These are phyloP conservation scores for Drosophila baimaii DNA, from an alignment of 1,140 invertebrate genomes.

Conservation along the genomic window DNA sequence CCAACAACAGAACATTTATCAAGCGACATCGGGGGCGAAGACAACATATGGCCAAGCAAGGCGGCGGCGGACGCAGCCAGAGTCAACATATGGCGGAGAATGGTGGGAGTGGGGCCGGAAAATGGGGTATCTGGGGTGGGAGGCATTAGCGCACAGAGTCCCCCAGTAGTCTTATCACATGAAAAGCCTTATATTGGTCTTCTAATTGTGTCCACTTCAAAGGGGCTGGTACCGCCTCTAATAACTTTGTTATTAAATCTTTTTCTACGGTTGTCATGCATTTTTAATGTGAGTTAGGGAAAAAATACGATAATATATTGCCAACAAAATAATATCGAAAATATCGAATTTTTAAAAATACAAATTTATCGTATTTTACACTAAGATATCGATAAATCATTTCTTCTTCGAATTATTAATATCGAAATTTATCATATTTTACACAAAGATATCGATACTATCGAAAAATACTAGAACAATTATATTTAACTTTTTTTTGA, in stretches of 20 bases:
- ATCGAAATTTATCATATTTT: too few species aligned
- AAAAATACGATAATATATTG: too few species aligned
- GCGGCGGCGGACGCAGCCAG: slow-evolving; percentile 17
- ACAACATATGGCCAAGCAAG: slow-evolving; percentile 50
- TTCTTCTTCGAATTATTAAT: too few species aligned
- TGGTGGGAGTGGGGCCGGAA: neutral
- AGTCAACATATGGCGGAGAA: slow-evolving; percentile 31
- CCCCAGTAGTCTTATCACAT: neutral
- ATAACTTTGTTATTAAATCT: neutral
- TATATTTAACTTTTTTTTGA: too few species aligned
- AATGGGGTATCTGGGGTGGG: neutral
- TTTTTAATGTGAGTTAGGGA: too few species aligned
- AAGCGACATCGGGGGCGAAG: slow-evolving; percentile 55
- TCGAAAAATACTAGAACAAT: too few species aligned
- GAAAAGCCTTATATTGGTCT: neutral
- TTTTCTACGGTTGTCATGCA: too few species aligned
- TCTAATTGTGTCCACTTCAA: slow-evolving; percentile 20
- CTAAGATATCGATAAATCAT: too few species aligned
- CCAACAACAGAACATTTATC: slow-evolving; percentile 65
- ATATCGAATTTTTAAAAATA: too few species aligned
- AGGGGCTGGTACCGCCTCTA: neutral
- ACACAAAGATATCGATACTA: too few species aligned
- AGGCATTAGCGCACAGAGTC: neutral
- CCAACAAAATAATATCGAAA: too few species aligned
- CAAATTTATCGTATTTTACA: too few species aligned